Evolutionary conservation across 2,113 vertebrate genomes (phyloP), one percentile per base, ranked within the genome.

Genomic region (Cnemophilus loriae): DNA sequence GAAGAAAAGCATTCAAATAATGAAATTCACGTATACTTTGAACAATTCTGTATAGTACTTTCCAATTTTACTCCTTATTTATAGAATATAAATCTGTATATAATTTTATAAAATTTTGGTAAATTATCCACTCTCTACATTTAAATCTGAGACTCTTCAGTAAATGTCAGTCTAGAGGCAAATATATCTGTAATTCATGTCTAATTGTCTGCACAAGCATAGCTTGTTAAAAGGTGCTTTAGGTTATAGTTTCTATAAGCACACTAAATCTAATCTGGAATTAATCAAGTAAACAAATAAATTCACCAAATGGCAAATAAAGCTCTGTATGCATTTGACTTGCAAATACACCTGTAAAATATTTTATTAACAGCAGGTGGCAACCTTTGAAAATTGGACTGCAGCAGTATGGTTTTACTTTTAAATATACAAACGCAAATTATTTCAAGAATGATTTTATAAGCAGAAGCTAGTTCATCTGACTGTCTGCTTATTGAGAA

Each of bases 361-460:
- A 92, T 95, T 97, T 97, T 98, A 95, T 96, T 97, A 98, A 98
- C 98, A 98, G 97, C 96, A 98, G 98, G 97, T 98, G 98, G 98
- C 98, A 98, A 98, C 94, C 97, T 98, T 97, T 92, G 95, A 97
- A 98, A 98, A 97, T 93, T 67, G 85, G 94, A 97, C 80, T 93
- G 89, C 78, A 81, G 49, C 56, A 79, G 75, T 21, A 68, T 32
- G 22, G 47, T 75, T 83, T 94, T 92, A 68, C 69, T 76, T 95
- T 63, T 64, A 67, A 76, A 47, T 52, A 57, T 30, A 69, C 19
- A 89, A 74, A 94, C 27, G 55, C 32, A 93, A 96, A 94, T 86
- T 57, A 87, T 60, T 90, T 93, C 50, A 86, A 78, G 69, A 53
- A 84, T 50, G 32, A 15, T 78, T 89, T 90, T 70, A 53, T 57